Base-by-base conservation (phyloP, 2,797 vertebrate genomes). In the Macroramphosus scolopax region DNA sequence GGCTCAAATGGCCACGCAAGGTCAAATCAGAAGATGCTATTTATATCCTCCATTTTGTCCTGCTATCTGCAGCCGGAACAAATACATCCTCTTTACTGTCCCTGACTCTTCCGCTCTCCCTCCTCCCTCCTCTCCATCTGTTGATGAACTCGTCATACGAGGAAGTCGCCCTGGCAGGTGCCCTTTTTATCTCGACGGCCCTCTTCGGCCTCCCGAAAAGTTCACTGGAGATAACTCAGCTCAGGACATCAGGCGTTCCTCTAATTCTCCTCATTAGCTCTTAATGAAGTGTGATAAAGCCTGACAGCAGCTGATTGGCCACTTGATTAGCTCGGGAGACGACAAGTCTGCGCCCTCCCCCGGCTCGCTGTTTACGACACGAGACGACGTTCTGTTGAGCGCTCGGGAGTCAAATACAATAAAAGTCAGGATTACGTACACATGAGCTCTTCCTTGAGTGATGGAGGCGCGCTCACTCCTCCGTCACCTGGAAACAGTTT, bases 401-500 rank as follows among this genome's bases (percentile, higher is more conserved):
- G n/a, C n/a, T n/a, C n/a, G n/a, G n/a, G n/a, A n/a, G n/a, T n/a
- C n/a, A n/a, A n/a, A n/a, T n/a, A n/a, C n/a, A n/a, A n/a, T n/a
- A n/a, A n/a, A n/a, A n/a, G n/a, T n/a, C n/a, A n/a, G n/a, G n/a
- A 68, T 78, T 69, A 77, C 77, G 72, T 83, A 78, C 81, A 84
- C 74, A 61, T 57, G 62, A 72, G 60, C 74, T 72, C 70, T 66
- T 62, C 65, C 73, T 56, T 64, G 69, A 67, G 48, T 29, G 42
- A 30, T 41, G 52, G 17, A 41, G 20, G 33, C 51, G 47, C 45
- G 67, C 8, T 11, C 45, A 48, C 51, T 10, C n/a, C 51, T 52
- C 61, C 2, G 37, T 84, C 78, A 80, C 87, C 82, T 81, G 81
- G 84, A 77, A 83, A 86, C 78, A 51, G 52, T 75, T 74, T 59